These are phyloP conservation scores for Sapajus apella DNA, from an alignment of 2,113 vertebrate species.

Conservation along the genomic window DNA sequence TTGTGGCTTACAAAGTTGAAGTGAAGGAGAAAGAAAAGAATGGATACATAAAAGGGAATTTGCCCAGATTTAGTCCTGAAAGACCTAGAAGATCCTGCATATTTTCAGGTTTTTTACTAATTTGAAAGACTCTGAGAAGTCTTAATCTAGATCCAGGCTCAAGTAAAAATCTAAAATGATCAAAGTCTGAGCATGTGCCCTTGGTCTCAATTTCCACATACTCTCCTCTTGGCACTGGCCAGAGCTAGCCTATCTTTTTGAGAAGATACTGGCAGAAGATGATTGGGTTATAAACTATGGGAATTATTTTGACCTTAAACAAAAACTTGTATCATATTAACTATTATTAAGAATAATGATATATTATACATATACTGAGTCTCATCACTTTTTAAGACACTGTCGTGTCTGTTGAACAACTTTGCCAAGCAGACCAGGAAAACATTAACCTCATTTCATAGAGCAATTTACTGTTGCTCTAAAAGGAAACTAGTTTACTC, in stretches of 20 bases:
- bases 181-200: background rate
- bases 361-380: background rate
- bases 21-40: background rate
- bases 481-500: background rate
- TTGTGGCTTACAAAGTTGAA: background rate
- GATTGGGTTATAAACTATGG: background rate
- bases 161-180: background rate
- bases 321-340: background rate
- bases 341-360: background rate
- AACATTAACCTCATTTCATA: background rate
- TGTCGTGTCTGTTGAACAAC: background rate
- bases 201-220: background rate
- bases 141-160: background rate
- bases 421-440: slow-evolving; percentile 4
- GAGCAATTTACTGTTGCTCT: background rate
- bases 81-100: background rate
- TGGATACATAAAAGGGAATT: background rate
- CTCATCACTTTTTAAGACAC: background rate
- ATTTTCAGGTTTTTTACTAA: background rate
- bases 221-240: background rate
- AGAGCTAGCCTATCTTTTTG: background rate
- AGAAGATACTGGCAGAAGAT: background rate
- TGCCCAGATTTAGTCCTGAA: background rate
- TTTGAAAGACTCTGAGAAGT: background rate
- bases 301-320: slow-evolving; percentile 17